Evolutionary conservation across 2,113 vertebrate genomes (phyloP), one percentile per base, ranked within the genome.

Genomic region (Octodon degus): DNA sequence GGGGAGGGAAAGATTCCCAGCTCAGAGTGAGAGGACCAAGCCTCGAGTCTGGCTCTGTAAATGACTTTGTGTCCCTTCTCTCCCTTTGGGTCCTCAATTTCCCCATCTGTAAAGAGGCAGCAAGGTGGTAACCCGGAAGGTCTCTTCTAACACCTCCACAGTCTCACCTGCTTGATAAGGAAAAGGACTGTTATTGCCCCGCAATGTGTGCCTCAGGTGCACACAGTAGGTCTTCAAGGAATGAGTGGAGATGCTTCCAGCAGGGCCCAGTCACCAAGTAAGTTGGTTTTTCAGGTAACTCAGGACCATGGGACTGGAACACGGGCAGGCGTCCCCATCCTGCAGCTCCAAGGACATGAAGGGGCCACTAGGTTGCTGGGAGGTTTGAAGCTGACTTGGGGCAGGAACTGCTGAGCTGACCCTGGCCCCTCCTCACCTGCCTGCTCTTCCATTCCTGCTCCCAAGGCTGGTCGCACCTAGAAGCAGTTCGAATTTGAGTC

Each of bases 211-310:
- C 30, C 60, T 62, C 5, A 0, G 16, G 14, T 1, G 3, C 63
- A 47, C 86, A 72, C 2, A 62, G 88, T 47, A 77, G 50, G 84
- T 58, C 72, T 77, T 77, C 90, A 81, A 82, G 50, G 60, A 83
- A 65, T 10, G n/a, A 60, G n/a, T 16, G 24, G n/a, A 40, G 37
- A 9, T 13, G 53, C 22, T 86, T 53, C 20, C n/a, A 32, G 47
- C 13, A 1, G 32, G 47, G 53, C 37, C 53, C 20, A 32, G 86
- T 4, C 30, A 16, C 53, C 17, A 72, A 65, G n/a, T 20, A 24
- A 62, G 40, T 4, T 58, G 19, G 30, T 68, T 72, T 67, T 67
- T 77, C 67, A 20, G 86, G 70, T 17, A 34, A 34, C 34, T 34
- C 55, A 34, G 90, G 85, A 25, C 25, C 16, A 43, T 34, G n/a